A percentile compares a stretch with the other conserved stretches of the same genome.
Evolutionary conservation across 1,140 invertebrate species (phyloP).

Genomic region (Octopus sinensis): DNA sequence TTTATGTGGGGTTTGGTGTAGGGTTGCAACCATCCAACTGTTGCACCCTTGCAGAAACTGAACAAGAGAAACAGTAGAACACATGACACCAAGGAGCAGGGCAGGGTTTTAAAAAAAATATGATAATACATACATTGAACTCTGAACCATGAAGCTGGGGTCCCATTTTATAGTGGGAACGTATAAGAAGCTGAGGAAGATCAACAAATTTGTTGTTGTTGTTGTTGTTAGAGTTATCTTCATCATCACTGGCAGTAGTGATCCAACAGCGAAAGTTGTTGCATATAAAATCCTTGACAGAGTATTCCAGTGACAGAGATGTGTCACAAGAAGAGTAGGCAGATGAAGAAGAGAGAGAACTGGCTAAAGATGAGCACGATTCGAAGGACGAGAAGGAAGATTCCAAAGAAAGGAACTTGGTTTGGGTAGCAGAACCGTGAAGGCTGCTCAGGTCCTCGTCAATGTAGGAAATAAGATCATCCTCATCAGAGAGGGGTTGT

Average conservation of each 20-base stretch:
- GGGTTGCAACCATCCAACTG: no score
- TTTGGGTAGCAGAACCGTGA: no score
- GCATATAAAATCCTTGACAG: not conserved
- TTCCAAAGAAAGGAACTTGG: no score
- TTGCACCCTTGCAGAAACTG: no score
- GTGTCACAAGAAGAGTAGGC: not conserved
- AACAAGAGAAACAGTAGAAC: no score
- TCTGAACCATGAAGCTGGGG: not conserved
- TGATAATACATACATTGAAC: not conserved
- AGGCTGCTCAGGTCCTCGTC: no score
- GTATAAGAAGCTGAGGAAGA: not conserved
- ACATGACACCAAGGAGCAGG: no score
- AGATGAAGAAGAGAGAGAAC: not conserved
- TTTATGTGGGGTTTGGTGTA: no score
- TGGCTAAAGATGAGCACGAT: not conserved
- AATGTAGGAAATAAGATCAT: no score
- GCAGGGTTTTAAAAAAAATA: not conserved
- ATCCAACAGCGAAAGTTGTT: constrained; percentile 3
- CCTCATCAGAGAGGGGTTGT: no score
- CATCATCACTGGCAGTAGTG: not conserved
- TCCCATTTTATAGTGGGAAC: not conserved
- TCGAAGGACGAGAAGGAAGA: not conserved
- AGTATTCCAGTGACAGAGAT: no score
- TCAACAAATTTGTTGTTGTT: not conserved
- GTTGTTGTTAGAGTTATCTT: not conserved